Evolutionary conservation across 2,797 vertebrate genomes (phyloP).

Genomic region (Karalla daura): DNA sequence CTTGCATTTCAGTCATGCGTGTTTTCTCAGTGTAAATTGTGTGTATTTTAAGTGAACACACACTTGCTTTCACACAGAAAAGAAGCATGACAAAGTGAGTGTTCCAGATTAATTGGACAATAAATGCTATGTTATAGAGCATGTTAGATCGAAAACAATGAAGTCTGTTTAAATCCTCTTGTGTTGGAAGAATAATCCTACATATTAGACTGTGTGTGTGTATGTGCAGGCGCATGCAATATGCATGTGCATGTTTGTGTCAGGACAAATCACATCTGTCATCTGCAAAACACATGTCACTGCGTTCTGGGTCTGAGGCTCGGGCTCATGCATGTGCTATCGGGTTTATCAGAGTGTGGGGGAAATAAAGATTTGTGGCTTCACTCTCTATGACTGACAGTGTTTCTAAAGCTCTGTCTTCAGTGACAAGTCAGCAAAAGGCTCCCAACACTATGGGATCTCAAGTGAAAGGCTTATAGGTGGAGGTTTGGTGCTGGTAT

Average conservation of each 20-base stretch:
- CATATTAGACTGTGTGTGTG: background rate
- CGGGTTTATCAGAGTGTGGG: background rate
- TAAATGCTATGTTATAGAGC: constrained; percentile 17
- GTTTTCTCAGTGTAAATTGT: background rate
- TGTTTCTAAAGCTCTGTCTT: background rate
- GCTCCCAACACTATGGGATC: background rate
- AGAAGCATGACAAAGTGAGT: background rate
- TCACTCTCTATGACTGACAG: background rate
- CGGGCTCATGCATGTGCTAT: background rate
- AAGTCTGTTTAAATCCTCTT: constrained; percentile 74
- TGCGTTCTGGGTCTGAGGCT: background rate
- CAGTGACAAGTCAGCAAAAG: too few relatives aligned
- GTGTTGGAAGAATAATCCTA: constrained; percentile 71
- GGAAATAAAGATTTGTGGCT: background rate
- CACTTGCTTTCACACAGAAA: background rate
- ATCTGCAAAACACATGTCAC: background rate
- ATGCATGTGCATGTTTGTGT: background rate
- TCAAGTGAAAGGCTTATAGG: background rate
- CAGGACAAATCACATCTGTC: constrained; percentile 43
- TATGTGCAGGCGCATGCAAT: background rate
- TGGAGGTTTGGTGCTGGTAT: background rate
- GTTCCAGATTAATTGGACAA: constrained; percentile 18
- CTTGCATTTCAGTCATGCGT: background rate
- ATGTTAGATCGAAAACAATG: constrained; percentile 65
- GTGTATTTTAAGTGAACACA: background rate